phyloP scores from a whole-genome alignment of 2,888 invertebrate genomes.

The Hecatera dysodea region DNA sequence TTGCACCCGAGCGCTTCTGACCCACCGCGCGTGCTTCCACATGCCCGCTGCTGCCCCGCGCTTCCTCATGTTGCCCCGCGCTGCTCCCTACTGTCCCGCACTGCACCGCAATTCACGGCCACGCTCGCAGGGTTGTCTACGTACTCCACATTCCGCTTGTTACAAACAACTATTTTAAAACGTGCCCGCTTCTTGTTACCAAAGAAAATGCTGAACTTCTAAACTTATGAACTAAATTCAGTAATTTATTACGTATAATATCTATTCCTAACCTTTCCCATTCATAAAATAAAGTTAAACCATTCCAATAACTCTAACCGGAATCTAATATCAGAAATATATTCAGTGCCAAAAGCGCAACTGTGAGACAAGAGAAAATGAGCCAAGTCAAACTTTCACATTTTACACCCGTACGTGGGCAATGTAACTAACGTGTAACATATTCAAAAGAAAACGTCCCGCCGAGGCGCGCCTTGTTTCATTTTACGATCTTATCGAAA shows the following conservation, averaged over 20 bases:
- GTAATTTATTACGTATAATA: no score
- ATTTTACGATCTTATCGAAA: slow-evolving; percentile 91
- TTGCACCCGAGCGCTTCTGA: slow-evolving; percentile 81
- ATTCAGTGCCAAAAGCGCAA: slow-evolving; percentile 61
- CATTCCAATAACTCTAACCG: slow-evolving; percentile 44
- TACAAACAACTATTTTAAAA: slow-evolving; percentile 59
- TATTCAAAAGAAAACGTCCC: slow-evolving; percentile 87
- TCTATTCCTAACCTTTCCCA: background rate
- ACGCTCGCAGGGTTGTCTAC: slow-evolving; percentile 48
- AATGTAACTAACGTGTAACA: slow-evolving; percentile 81
- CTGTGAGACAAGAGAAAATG: slow-evolving; percentile 67
- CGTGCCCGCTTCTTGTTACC: slow-evolving; percentile 50
- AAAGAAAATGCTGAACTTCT: slow-evolving; percentile 21
- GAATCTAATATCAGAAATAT: slow-evolving; percentile 59
- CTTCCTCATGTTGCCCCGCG: slow-evolving; percentile 40
- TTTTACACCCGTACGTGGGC: slow-evolving; percentile 77
- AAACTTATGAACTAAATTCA: background rate
- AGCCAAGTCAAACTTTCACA: slow-evolving; percentile 77
- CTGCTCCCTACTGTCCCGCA: slow-evolving; percentile 40
- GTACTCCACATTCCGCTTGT: slow-evolving; percentile 49
- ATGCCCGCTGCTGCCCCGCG: slow-evolving; percentile 65
- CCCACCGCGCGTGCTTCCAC: slow-evolving; percentile 79
- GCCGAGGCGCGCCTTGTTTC: slow-evolving; percentile 87
- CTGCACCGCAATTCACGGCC: slow-evolving; percentile 46
- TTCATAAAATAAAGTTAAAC: slow-evolving; percentile 26